phyloP scores from a whole-genome alignment of 2,888 invertebrate genomes.

The Zele albiditarsus region DNA sequence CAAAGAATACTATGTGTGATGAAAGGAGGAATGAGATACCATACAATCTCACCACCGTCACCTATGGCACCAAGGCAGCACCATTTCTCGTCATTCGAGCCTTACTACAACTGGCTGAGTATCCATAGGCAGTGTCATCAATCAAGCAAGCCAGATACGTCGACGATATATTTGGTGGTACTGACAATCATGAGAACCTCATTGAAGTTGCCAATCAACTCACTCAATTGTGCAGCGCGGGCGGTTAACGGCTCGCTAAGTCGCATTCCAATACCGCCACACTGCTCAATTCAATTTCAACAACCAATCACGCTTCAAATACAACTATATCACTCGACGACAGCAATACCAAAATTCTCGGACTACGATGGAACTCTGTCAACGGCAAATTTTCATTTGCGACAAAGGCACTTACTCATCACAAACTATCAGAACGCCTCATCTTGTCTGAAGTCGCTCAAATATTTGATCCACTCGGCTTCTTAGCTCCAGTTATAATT shows the following conservation, averaged over 20 bases:
- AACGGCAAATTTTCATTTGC: neutral
- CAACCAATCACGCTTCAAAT: too few relatives aligned
- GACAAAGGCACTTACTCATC: conserved; percentile 26
- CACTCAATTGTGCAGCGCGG: conserved; percentile 24
- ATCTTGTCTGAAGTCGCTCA: too few relatives aligned
- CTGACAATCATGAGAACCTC: neutral
- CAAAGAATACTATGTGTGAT: neutral
- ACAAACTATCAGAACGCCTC: conserved; percentile 36
- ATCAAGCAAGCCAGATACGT: conserved; percentile 5
- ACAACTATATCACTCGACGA: neutral
- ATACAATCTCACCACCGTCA: conserved; percentile 7
- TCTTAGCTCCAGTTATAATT: conserved; percentile 38
- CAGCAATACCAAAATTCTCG: neutral
- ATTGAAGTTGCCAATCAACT: neutral
- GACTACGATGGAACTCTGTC: neutral
- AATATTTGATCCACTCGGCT: conserved; percentile 47
- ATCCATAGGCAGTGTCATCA: conserved; percentile 31
- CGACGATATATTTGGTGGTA: conserved; percentile 28
- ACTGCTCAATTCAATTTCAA: too few relatives aligned
- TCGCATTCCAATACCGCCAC: neutral
- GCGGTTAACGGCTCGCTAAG: conserved; percentile 32
- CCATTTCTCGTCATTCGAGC: neutral
- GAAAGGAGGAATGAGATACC: neutral
- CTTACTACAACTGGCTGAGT: neutral
- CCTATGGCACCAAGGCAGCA: neutral